These are phyloP conservation scores for Drosophila demipolita DNA, from an alignment of 2,888 invertebrate genomes.

Conservation along the genomic window DNA sequence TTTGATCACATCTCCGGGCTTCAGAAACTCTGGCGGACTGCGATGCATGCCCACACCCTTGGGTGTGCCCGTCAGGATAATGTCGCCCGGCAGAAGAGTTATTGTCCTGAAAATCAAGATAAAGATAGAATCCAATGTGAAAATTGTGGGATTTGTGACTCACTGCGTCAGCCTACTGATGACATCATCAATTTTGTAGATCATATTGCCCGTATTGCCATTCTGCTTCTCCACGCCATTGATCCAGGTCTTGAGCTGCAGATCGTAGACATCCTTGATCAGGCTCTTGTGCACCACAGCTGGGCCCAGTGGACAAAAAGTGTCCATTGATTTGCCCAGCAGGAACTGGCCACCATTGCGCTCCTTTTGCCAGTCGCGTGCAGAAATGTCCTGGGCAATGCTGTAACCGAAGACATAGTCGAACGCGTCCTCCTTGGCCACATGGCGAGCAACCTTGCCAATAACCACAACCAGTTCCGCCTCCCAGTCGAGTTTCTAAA, in stretches of 20 bases:
- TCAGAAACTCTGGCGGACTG: slow-evolving; percentile 92
- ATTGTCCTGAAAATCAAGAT: slow-evolving; percentile 87
- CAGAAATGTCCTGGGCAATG: slow-evolving; percentile 94
- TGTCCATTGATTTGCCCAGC: slow-evolving; percentile 93
- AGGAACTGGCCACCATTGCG: slow-evolving; percentile 89
- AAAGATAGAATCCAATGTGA: background rate
- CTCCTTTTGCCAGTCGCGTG: slow-evolving; percentile 91
- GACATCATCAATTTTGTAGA: slow-evolving; percentile 91
- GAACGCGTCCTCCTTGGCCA: slow-evolving; percentile 89
- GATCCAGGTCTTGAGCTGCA: slow-evolving; percentile 89
- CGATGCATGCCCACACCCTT: slow-evolving; percentile 91
- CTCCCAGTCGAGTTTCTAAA: slow-evolving; percentile 93
- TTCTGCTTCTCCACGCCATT: slow-evolving; percentile 92
- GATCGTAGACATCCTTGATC: slow-evolving; percentile 89
- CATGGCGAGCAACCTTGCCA: slow-evolving; percentile 89
- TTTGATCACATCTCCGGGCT: slow-evolving; percentile 91
- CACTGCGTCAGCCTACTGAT: slow-evolving; percentile 91
- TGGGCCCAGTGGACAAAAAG: slow-evolving; percentile 95
- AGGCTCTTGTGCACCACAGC: slow-evolving; percentile 91
- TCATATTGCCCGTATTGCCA: slow-evolving; percentile 91
- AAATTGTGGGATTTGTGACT: slow-evolving; percentile 66
- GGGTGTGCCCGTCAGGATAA: slow-evolving; percentile 95
- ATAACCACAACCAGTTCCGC: slow-evolving; percentile 89
- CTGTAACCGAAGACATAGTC: slow-evolving; percentile 93
- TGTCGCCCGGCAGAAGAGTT: slow-evolving; percentile 93